Base-by-base conservation (phyloP, 1,140 invertebrate genomes). In the Adoxophyes honmai region DNA sequence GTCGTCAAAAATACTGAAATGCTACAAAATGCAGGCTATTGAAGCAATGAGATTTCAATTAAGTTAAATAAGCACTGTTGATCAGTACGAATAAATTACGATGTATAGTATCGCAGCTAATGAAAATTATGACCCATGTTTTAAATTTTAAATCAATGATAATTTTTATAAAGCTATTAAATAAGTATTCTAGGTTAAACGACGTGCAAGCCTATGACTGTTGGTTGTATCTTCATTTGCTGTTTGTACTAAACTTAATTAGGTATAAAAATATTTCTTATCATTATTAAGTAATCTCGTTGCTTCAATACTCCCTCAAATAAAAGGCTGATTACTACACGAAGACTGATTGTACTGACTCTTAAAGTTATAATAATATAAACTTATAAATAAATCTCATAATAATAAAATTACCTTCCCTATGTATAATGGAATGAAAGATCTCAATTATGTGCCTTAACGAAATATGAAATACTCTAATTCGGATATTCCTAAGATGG, bases 81-180 rank as follows among this genome's bases (percentile, higher is more conserved):
- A 28, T 28, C 21, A 28, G 21, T 28, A 28, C 6, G 21, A 28
- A 28, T 28, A 28, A 28, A 28, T 28, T 28, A 28, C 6, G 21
- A 3, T 3, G 21, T 28, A 2, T 28, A 4, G 16, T 44, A 44
- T 44, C 39, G 21, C 42, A 48, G 21, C 21, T 28, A 48, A 48
- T 48, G 42, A 48, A 33, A 21, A 48, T 42, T 10, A 42, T 48
- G 42, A 48, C 42, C 18, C 42, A 11, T 48, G 42, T 48, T 48
- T 48, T 48, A 48, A 48, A 48, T 48, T 48, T 48, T 48, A 48
- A 48, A 48, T 48, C 42, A 33, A 48, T 48, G 42, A 48, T 48
- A 48, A 48, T 21, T 28, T 21, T 38, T 28, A 28, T 28, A 28
- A 28, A 28, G 21, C 2, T 28, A 39, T 0, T 14, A 28, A 28